Evolutionary conservation across 2,113 vertebrate genomes (phyloP).

Genomic region (Psittacus erithacus): DNA sequence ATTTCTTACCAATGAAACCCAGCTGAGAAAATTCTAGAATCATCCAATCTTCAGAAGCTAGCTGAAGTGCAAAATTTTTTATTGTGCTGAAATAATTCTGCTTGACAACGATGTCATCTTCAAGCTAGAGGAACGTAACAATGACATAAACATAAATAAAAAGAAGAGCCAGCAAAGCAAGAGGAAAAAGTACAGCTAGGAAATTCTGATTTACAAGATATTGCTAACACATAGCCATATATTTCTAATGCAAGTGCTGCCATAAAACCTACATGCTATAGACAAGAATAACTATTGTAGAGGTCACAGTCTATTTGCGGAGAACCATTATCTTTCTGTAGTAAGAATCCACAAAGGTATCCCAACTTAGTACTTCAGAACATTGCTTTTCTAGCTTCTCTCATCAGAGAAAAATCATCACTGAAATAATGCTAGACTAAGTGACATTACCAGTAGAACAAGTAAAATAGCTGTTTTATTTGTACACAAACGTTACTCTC

Average conservation of each 20-base stretch:
- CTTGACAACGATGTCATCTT: conserved; percentile 98
- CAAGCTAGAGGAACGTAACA: conserved; percentile 81
- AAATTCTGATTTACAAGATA: neutral
- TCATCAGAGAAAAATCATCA: neutral
- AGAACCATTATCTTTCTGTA: neutral
- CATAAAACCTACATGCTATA: neutral
- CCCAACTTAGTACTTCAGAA: neutral
- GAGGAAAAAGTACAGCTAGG: neutral
- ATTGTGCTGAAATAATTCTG: conserved; percentile 99
- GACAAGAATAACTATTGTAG: neutral
- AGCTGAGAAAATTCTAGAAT: conserved; percentile 98
- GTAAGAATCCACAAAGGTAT: neutral
- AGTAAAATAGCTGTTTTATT: neutral
- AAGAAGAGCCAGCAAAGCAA: neutral
- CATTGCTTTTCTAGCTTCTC: neutral
- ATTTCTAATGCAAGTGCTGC: neutral
- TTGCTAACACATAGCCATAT: neutral
- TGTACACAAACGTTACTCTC: neutral
- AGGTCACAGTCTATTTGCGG: neutral
- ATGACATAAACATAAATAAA: conserved; percentile 3
- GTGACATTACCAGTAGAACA: neutral
- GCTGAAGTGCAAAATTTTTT: conserved; percentile 98
- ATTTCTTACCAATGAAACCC: conserved; percentile 94
- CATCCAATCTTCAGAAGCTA: conserved; percentile 98
- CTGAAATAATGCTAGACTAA: neutral